phyloP scores from a whole-genome alignment of 2,113 vertebrate genomes.

The Pangasianodon hypophthalmus region DNA sequence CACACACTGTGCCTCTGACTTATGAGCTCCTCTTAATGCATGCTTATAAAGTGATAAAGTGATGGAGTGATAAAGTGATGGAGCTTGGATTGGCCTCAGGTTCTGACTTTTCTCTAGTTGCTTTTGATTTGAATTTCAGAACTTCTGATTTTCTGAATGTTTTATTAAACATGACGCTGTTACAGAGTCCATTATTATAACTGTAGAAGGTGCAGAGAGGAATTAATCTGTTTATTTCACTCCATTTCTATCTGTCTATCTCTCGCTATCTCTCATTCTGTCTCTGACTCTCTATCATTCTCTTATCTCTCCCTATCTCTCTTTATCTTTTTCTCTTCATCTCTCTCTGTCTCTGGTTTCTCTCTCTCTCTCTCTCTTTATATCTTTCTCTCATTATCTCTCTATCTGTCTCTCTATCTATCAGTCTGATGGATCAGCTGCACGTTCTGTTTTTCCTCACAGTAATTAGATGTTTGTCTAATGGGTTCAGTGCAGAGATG shows the following conservation, averaged over 20 bases:
- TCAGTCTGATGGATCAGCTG: neutral
- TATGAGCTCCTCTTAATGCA: conserved; percentile 22
- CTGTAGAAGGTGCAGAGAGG: neutral
- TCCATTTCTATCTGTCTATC: neutral
- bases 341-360: neutral
- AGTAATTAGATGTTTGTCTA: neutral
- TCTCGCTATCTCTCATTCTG: neutral
- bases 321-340: neutral
- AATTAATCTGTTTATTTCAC: neutral
- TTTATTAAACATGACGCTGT: conserved; percentile 1
- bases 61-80: conserved; percentile 6
- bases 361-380: neutral
- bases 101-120: neutral
- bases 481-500: neutral
- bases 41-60: neutral
- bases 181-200: neutral
- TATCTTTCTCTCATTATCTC: neutral
- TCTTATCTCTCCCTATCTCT: neutral
- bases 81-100: neutral
- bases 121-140: conserved; percentile 27
- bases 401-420: neutral
- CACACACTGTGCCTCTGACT: conserved; percentile 2
- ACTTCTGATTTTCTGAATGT: neutral
- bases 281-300: neutral
- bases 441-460: neutral